Evolutionary conservation across 2,888 invertebrate species (phyloP).

Genomic region (Aphidoletes aphidimyza): DNA sequence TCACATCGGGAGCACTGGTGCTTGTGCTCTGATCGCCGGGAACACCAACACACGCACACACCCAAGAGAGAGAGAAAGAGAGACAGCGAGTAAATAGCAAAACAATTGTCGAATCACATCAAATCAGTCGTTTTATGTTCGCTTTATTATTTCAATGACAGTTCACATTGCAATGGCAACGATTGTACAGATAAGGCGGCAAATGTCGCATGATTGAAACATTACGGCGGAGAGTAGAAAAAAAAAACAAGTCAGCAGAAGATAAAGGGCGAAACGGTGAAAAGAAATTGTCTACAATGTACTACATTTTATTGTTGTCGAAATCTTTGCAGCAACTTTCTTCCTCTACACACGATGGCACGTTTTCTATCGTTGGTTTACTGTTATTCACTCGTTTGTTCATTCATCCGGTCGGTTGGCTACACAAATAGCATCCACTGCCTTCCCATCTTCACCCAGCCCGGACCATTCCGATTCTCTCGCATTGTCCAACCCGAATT

Average conservation of each 20-base stretch:
- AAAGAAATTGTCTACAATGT: conserved; percentile 16
- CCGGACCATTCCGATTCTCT: neutral
- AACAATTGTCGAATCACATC: conserved; percentile 51
- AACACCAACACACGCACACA: neutral
- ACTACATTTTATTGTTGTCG: conserved; percentile 1
- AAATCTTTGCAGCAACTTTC: neutral
- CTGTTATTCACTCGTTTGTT: neutral
- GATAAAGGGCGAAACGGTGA: neutral
- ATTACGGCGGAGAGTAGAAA: neutral
- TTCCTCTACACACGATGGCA: neutral
- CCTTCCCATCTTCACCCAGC: neutral
- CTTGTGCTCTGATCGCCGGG: neutral
- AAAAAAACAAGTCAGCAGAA: neutral
- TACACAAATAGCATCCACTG: neutral
- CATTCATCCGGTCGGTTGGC: conserved; percentile 30
- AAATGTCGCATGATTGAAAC: conserved; percentile 27
- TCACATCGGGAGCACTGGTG: neutral
- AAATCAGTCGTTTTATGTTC: conserved; percentile 32
- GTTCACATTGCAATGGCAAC: neutral
- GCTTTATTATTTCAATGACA: conserved; percentile 32
- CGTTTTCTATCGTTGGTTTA: too few species aligned
- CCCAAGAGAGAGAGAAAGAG: too few species aligned
- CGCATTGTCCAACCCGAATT: conserved; percentile 33
- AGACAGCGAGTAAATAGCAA: neutral
- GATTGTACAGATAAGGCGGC: conserved; percentile 13